Percentiles rank a stretch among this genome's conserved stretches.
Conservation (phyloP, 2,113 vertebrate species). For the Amphiprion percula region DNA sequence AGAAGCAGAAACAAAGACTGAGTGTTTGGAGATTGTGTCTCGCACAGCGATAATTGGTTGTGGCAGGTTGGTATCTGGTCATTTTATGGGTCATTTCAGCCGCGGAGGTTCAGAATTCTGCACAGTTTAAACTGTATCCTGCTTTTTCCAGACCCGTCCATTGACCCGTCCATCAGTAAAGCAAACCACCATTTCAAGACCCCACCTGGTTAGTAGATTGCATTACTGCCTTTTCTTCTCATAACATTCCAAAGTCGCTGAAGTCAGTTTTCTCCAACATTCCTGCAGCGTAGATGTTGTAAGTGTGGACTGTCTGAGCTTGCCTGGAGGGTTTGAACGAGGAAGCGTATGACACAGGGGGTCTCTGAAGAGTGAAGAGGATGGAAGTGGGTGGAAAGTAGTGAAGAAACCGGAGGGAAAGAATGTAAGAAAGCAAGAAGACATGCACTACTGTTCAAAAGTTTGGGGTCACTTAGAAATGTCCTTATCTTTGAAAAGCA, state of each 20-base stretch:
- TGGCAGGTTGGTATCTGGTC: slow-evolving; percentile 70
- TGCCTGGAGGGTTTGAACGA: slow-evolving; percentile 37
- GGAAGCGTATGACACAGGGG: slow-evolving; percentile 12
- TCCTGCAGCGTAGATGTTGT: slow-evolving; percentile 48
- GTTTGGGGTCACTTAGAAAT: too few species aligned
- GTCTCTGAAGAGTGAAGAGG: neutral
- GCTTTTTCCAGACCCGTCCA: neutral
- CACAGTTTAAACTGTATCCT: neutral
- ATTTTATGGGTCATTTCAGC: slow-evolving; percentile 73
- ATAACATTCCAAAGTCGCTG: slow-evolving; percentile 36
- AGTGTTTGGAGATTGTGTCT: slow-evolving; percentile 18
- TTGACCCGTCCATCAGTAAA: neutral
- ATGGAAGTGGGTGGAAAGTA: slow-evolving; percentile 1
- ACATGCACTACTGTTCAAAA: too few species aligned
- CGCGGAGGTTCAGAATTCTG: neutral
- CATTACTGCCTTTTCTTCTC: slow-evolving; percentile 17
- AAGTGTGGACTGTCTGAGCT: slow-evolving; percentile 53
- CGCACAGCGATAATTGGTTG: slow-evolving; percentile 51
- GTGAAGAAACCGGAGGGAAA: slow-evolving; percentile 5
- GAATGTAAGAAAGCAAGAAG: slow-evolving; percentile 16
- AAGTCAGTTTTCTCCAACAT: slow-evolving; percentile 53
- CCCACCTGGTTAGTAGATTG: slow-evolving; percentile 3
- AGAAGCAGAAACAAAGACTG: slow-evolving; percentile 7
- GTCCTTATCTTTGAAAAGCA: too few species aligned
- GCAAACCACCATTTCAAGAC: slow-evolving; percentile 5